Base-by-base conservation (phyloP, 2,888 invertebrate species). In the Cylindroiulus punctatus region DNA sequence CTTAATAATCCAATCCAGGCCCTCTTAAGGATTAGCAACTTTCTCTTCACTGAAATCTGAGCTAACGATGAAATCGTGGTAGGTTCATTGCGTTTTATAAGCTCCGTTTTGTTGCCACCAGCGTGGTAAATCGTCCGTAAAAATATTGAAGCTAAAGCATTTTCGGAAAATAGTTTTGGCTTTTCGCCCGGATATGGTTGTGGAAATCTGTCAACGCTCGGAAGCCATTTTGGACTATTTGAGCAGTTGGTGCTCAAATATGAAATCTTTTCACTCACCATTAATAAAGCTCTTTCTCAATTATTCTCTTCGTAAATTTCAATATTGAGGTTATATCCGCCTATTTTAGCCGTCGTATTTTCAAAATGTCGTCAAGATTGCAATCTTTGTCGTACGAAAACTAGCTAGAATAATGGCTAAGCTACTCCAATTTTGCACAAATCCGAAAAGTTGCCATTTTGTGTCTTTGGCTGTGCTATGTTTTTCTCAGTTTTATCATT, bases 141-240 rank as follows among this genome's bases (percentile, higher is more conserved):
- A 65, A 4, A 17, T 52, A 19, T 7, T 36, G 36, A 36, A 4
- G n/a, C 57, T 7, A 22, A 7, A 17, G 47, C 47, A 52, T 52
- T 52, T 52, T 17, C 52, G 36, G 17, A 52, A 52, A 19, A 19
- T 22, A 26, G 22, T 65, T 65, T 65, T 65, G 65, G 65, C 65
- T 22, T 22, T 65, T 10, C 22, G 22, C 65, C 65, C 12, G 10
- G 4, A 36, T 36, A 36, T 10, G 26, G 26, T 22, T 26, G 22
- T 65, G n/a, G 65, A 65, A 65, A 65, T 65, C 65, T 65, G 65
- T 65, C 65, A 65, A 65, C 65, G 65, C 65, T 65, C 4, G 65
- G 65, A n/a, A 22, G 65, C 65, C 65, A 65, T 65, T 10, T 65
- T 65, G 65, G 26, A 65, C 65, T 65, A 26, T 65, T 65, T 65